Evolutionary conservation across 1,140 invertebrate genomes (phyloP).

Genomic region (Drosophila erecta): DNA sequence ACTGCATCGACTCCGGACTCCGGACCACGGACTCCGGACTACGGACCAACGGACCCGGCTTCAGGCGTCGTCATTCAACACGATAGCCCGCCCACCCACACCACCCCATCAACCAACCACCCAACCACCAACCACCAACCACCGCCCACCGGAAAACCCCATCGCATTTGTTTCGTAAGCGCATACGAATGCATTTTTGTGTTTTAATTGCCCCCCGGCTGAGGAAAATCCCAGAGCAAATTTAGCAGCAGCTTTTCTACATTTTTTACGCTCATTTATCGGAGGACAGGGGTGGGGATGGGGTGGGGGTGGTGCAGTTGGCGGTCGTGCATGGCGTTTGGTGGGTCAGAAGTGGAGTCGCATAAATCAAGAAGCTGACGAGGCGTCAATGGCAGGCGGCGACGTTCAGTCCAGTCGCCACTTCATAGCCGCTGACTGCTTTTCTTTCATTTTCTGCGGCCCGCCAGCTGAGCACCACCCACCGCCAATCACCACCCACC

Average conservation of each 20-base stretch:
- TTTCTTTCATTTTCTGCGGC: conserved; percentile 21
- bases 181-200: conserved; percentile 57
- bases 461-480: neutral
- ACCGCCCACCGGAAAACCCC: conserved; percentile 6
- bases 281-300: neutral
- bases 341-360: conserved; percentile 17
- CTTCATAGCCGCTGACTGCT: conserved; percentile 19
- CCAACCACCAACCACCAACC: neutral
- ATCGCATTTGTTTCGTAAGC: conserved; percentile 62
- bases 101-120: neutral
- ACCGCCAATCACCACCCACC: neutral
- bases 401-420: conserved; percentile 42
- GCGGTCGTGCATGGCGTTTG: neutral
- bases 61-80: conserved; percentile 48
- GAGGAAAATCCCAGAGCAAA: conserved; percentile 19
- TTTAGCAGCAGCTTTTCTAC: conserved; percentile 27
- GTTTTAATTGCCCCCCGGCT: conserved; percentile 50
- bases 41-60: conserved; percentile 15
- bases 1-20: conserved; percentile 5
- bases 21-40: conserved; percentile 9
- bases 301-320: neutral
- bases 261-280: conserved; percentile 55
- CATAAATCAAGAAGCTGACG: conserved; percentile 73
- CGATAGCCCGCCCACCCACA: conserved; percentile 13
- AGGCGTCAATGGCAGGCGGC: conserved; percentile 68